Evolutionary conservation across 2,888 invertebrate species (phyloP).

Genomic region (Drosophila dives): DNA sequence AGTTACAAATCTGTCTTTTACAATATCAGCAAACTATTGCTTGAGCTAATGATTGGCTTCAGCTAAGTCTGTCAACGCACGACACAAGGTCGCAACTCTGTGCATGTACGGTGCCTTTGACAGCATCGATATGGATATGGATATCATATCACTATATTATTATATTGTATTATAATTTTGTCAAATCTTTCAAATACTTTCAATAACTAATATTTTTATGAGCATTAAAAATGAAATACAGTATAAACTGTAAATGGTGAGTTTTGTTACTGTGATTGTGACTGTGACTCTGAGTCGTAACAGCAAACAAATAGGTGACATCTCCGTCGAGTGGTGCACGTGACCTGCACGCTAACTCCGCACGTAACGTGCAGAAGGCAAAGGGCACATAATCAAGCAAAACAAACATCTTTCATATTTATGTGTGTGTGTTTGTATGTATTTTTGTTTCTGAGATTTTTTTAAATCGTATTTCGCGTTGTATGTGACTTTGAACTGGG

Average conservation of each 20-base stretch:
- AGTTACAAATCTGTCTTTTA: neutral
- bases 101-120: constrained; percentile 45
- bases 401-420: neutral
- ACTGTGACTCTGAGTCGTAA: constrained; percentile 8
- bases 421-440: neutral
- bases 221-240: neutral
- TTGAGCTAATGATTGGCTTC: neutral
- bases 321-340: constrained; percentile 61
- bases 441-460: constrained; percentile 3
- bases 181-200: neutral
- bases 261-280: neutral
- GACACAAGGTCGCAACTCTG: constrained; percentile 55
- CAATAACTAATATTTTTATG: neutral
- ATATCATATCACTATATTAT: no score
- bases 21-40: constrained; percentile 24
- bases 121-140: constrained; percentile 21
- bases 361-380: constrained; percentile 61
- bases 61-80: constrained; percentile 33
- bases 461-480: constrained; percentile 17
- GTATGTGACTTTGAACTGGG: constrained; percentile 69
- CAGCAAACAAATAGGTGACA: constrained; percentile 13
- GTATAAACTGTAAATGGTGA: neutral
- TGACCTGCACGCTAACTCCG: constrained; percentile 41
- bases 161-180: neutral
- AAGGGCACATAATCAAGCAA: constrained; percentile 64